Percentiles rank a stretch among this genome's conserved stretches.
phyloP scores from a whole-genome alignment of 2,888 invertebrate genomes.

The Polydrusus pterygomalis region DNA sequence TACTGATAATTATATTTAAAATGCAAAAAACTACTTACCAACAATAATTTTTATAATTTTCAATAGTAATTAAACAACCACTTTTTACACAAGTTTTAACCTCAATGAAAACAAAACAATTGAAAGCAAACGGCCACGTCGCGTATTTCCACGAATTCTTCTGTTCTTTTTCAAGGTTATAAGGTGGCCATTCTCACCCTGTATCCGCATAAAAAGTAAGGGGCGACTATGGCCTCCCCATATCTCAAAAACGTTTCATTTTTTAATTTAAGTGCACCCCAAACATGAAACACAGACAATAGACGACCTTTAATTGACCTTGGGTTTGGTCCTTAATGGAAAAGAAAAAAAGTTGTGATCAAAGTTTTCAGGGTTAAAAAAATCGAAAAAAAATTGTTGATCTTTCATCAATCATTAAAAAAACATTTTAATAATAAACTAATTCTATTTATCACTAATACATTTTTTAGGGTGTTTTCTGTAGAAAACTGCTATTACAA shows the following conservation, averaged over 20 bases:
- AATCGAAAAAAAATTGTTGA: not conserved
- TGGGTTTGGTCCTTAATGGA: not conserved
- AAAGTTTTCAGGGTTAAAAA: not conserved
- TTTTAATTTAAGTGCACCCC: conserved; percentile 1
- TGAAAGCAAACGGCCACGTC: not conserved
- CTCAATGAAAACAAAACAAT: conserved; percentile 1
- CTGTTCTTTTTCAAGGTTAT: not conserved
- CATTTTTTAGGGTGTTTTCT: not conserved
- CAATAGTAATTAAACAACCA: not conserved
- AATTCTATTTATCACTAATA: not conserved
- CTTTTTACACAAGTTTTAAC: not conserved
- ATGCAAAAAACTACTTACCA: conserved; percentile 1
- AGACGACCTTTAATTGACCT: not conserved
- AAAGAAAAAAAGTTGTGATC: not conserved
- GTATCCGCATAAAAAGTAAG: not conserved
- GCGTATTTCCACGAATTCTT: not conserved
- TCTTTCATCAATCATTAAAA: not conserved
- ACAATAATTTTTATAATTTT: not conserved
- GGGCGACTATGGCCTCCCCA: not conserved
- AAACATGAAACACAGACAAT: not conserved
- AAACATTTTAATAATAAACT: not conserved
- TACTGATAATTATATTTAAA: not conserved
- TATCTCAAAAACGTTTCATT: not conserved
- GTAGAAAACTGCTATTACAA: not conserved
- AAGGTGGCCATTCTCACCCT: not conserved